Base-by-base conservation (phyloP, 2,888 invertebrate genomes). In the Onthophagus sagittarius region DNA sequence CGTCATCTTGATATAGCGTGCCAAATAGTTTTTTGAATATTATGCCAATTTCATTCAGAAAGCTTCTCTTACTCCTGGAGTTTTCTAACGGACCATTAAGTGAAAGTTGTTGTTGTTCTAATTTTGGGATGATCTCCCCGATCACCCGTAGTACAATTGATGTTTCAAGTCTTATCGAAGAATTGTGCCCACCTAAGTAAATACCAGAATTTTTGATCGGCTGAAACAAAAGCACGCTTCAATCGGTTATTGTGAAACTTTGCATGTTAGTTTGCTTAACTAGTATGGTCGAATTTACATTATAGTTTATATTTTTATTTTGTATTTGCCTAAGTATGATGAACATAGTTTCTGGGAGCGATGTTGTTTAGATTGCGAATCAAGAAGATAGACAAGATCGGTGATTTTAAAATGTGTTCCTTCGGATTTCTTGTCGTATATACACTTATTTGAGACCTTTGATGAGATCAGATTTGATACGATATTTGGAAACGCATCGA, bases 401-500 rank as follows among this genome's bases (percentile, higher is more conserved):
- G 63, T 69, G 5, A 69, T 3, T 67, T 62, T 62, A 62, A 70
- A 74, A 11, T 64, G 3, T 7, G 62, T 5, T 7, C n/a, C 2
- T 11, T 64, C 70, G 3, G 15, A 33, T 5, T 71, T 65, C 14
- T 15, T 72, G 71, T 74, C 74, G 11, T 74, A 74, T 31, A 53
- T 64, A 1, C 3, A 9, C 78, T 80, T 71, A 74, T 77, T 76
- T 71, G 69, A 77, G 39, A 67, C 33, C 72, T 81, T 80, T 6
- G 76, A 73, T 14, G 69, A n/a, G 75, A 67, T 11, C 78, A 79
- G 0, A 79, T 76, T 76, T 79, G 70, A 6, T 76, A 75, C 6
- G 79, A 74, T 67, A 73, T 79, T 39, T 75, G 76, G 70, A 81
- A 69, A 75, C 76, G 78, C 73, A 62, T 76, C 73, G 5, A 78